A percentile compares a stretch with the other conserved stretches of the same genome.
phyloP scores from a whole-genome alignment of 2,797 vertebrate genomes.

The Acanthopagrus latus region DNA sequence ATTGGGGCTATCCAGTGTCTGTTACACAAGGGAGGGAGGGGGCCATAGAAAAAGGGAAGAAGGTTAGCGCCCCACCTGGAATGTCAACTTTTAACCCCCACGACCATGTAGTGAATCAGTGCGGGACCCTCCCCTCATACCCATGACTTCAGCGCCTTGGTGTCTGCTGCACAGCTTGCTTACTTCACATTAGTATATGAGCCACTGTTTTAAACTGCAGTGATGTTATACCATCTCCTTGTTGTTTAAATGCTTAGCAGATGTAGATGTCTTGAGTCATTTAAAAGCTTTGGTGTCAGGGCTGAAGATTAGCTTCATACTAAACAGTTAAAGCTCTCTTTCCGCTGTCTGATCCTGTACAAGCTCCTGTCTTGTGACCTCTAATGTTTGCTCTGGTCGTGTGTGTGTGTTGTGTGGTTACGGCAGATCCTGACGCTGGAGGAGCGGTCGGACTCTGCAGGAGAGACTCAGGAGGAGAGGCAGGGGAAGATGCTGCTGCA shows the following conservation, averaged over 20 bases:
- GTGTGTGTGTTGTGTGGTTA: not conserved
- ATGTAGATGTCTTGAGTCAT: conserved; percentile 16
- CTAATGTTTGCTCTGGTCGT: conserved; percentile 42
- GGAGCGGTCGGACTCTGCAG: conserved; percentile 91
- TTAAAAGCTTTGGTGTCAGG: conserved; percentile 14
- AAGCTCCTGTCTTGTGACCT: conserved; percentile 43
- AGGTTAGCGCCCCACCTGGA: conserved; percentile 64
- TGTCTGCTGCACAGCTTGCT: conserved; percentile 54
- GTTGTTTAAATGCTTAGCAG: conserved; percentile 4
- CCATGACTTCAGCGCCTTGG: conserved; percentile 37
- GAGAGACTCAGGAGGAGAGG: conserved; percentile 97
- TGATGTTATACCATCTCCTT: not conserved
- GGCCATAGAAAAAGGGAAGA: conserved; percentile 24
- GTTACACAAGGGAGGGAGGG: conserved; percentile 40
- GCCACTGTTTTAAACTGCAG: conserved; percentile 20
- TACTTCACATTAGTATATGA: conserved; percentile 32
- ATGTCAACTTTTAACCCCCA: conserved; percentile 70
- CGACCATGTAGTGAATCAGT: conserved; percentile 50
- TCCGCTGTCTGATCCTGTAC: conserved; percentile 14
- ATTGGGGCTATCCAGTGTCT: conserved; percentile 68
- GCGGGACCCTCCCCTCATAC: conserved; percentile 36
- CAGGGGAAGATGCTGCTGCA: conserved; percentile 99
- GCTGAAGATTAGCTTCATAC: conserved; percentile 7
- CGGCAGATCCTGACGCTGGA: conserved; percentile 96
- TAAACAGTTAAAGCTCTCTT: conserved; percentile 12